Evolutionary conservation across 2,888 invertebrate species (phyloP).

Genomic region (Lepidochrysops patricia): DNA sequence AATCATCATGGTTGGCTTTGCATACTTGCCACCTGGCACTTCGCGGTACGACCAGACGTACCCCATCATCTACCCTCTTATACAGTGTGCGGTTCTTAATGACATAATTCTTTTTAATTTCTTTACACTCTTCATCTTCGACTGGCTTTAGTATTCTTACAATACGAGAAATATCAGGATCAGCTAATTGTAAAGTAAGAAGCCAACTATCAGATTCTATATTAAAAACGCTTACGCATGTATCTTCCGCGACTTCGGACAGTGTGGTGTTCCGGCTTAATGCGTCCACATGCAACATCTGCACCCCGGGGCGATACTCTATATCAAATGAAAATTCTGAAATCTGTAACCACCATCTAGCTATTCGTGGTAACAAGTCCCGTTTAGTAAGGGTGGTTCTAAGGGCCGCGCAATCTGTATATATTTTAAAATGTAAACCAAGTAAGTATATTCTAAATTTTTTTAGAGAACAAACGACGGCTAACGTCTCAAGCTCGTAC

Average conservation of each 20-base stretch:
- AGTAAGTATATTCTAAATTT: conserved; percentile 11
- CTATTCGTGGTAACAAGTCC: conserved; percentile 24
- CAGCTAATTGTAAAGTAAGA: conserved; percentile 15
- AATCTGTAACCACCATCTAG: conserved; percentile 25
- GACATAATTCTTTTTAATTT: conserved; percentile 15
- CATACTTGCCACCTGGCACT: conserved; percentile 25
- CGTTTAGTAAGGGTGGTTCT: conserved; percentile 16
- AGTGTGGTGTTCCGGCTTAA: conserved; percentile 17
- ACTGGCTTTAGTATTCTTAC: conserved; percentile 1
- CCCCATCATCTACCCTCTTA: conserved; percentile 2
- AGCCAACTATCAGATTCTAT: conserved; percentile 14
- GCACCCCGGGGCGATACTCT: conserved; percentile 22
- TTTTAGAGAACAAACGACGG: conserved; percentile 9
- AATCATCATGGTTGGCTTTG: conserved; percentile 26
- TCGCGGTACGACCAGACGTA: too few species aligned
- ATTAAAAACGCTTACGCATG: not conserved
- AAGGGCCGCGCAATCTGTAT: not conserved
- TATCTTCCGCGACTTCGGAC: not conserved
- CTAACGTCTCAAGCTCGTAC: conserved; percentile 11
- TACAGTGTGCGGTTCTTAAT: conserved; percentile 18
- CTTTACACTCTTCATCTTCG: conserved; percentile 10
- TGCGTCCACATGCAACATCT: conserved; percentile 24
- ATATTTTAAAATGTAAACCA: not conserved
- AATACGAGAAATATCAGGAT: conserved; percentile 10
- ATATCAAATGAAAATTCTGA: conserved; percentile 23